phyloP scores from a whole-genome alignment of 2,113 vertebrate species.

The Turdus rufiventris region DNA sequence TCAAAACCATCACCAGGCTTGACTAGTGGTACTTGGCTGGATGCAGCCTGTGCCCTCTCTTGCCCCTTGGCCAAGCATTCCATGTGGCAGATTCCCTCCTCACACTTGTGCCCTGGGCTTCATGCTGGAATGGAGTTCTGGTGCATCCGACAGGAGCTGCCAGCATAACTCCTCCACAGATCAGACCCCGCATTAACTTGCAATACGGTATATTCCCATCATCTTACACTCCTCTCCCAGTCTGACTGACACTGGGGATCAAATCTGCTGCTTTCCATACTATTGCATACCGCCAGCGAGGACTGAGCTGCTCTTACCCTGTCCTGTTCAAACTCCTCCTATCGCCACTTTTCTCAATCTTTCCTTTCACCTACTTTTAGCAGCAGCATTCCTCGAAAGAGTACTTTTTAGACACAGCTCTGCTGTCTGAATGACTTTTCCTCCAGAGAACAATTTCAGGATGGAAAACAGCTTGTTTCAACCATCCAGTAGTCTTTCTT shows the following conservation, averaged over 20 bases:
- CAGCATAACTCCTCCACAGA: neutral
- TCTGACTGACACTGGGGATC: neutral
- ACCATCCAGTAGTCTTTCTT: neutral
- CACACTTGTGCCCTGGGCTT: neutral
- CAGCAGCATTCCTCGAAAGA: neutral
- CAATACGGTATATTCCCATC: neutral
- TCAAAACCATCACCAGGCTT: neutral
- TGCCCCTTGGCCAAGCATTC: neutral
- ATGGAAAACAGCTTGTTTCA: neutral
- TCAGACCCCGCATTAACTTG: neutral
- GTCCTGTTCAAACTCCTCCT: neutral
- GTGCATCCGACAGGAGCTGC: neutral
- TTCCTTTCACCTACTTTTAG: neutral
- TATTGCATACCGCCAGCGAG: fast-evolving
- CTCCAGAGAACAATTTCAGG: neutral
- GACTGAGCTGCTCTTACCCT: neutral
- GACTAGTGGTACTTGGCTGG: neutral
- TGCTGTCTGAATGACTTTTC: neutral
- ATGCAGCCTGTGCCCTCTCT: neutral
- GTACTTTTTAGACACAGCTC: neutral
- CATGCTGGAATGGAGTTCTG: neutral
- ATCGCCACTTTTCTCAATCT: neutral
- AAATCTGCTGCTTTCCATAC: neutral
- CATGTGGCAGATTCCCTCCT: neutral
- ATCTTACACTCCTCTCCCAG: neutral